These are phyloP conservation scores for Esox lucius DNA, from an alignment of 2,797 vertebrate genomes.

Conservation along the genomic window DNA sequence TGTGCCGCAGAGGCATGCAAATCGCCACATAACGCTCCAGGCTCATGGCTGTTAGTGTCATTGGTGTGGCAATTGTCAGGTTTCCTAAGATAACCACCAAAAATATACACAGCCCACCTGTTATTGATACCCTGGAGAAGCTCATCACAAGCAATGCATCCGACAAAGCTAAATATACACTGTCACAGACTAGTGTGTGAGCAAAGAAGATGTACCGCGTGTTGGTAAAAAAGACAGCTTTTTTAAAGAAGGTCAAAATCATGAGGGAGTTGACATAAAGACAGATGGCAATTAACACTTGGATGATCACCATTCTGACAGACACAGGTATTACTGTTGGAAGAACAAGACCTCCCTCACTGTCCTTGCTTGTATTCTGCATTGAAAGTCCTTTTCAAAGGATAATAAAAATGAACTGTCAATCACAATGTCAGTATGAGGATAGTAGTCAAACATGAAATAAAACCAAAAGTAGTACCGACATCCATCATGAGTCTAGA, in stretches of 20 bases:
- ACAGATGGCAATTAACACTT: conserved; percentile 53
- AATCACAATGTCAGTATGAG: too few species aligned
- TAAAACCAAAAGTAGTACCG: background rate
- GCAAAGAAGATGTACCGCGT: conserved; percentile 67
- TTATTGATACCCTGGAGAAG: conserved; percentile 7
- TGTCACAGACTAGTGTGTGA: conserved; percentile 54
- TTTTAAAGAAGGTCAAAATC: conserved; percentile 54
- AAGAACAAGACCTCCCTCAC: background rate
- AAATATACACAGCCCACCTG: conserved; percentile 36
- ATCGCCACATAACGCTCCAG: too few species aligned
- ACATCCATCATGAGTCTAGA: background rate
- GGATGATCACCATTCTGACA: conserved; percentile 36
- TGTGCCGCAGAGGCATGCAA: conserved; percentile 12
- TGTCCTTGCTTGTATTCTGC: background rate
- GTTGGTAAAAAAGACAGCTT: conserved; percentile 49
- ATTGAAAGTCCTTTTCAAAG: background rate
- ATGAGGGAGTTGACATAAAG: conserved; percentile 58
- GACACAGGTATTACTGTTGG: background rate
- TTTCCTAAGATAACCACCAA: background rate
- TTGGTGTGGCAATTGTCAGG: conserved; percentile 40
- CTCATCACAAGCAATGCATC: conserved; percentile 18
- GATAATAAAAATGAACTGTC: too few species aligned
- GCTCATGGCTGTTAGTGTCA: conserved; percentile 64
- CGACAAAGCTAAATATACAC: conserved; percentile 39
- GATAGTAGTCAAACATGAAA: too few species aligned